Base-by-base conservation (phyloP, 2,113 vertebrate genomes). In the Eidolon helvum region DNA sequence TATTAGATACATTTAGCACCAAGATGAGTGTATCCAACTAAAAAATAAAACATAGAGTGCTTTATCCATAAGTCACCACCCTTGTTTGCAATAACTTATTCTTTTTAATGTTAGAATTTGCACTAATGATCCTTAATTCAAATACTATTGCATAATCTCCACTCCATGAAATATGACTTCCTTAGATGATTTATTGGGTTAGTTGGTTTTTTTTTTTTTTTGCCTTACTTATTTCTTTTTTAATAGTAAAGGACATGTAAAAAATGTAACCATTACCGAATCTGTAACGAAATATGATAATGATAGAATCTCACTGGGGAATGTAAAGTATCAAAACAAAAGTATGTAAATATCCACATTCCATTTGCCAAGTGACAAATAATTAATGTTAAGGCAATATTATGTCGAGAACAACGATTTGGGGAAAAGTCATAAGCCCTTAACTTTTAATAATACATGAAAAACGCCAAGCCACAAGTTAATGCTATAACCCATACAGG, bases 271-370 rank as follows among this genome's bases (percentile, higher is more conserved):
- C 53, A 33, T 71, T 48, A 91, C 74, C 48, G 95, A 55, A 65
- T 66, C 45, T 33, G 24, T 55, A 83, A 55, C 33, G 86, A 97
- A 94, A 72, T 59, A 43, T 66, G 24, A 53, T 92, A 43, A 83
- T 30, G 21, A 95, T 68, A 86, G 12, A 18, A 69, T 72, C 18
- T 79, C 57, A 21, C 15, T 33, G n/a, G 10, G 18, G 14, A 88
- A 79, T 74, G 4, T 79, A 68, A 93, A 40, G 19, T 85, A 61
- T 59, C 59, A 94, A 90, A 86, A 95, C 77, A 43, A 94, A 83
- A 87, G n/a, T 69, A 90, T 80, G 26, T 83, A 57, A 69, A 96
- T 24, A 78, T 26, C 12, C 30, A 78, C 9, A 63, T 68, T 55
- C 14, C 12, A 26, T 21, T 66, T 63, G 55, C 92, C 59, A 93